Evolutionary conservation across 2,888 invertebrate genomes (phyloP).

Genomic region (Himalopsyche anomala): DNA sequence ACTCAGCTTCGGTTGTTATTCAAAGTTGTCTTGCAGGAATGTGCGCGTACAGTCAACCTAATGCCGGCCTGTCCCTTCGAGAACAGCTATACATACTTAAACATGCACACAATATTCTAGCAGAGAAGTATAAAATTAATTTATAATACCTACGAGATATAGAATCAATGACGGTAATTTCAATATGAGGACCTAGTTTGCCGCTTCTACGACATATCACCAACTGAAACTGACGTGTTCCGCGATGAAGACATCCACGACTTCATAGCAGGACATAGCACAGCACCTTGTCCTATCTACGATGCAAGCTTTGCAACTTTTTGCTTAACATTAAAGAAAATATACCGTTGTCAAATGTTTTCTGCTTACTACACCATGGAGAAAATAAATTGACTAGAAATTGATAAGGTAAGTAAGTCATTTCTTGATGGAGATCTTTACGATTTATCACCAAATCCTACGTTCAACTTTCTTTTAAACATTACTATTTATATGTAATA

Average conservation of each 20-base stretch:
- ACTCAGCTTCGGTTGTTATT: neutral
- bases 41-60: conserved; percentile 26
- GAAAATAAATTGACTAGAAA: too few species aligned
- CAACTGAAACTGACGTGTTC: neutral
- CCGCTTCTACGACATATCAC: neutral
- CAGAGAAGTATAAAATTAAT: conserved; percentile 9
- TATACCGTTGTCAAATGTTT: too few species aligned
- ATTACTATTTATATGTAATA: too few species aligned
- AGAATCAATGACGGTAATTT: conserved; percentile 10
- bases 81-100: conserved; percentile 14
- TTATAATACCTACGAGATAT: conserved; percentile 18
- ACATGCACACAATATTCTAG: conserved; percentile 8
- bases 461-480: too few species aligned
- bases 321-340: too few species aligned
- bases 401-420: too few species aligned
- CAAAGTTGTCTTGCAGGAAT: conserved; percentile 26
- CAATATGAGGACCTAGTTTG: conserved; percentile 3
- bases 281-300: too few species aligned
- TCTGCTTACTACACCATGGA: too few species aligned
- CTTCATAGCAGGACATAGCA: neutral
- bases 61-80: conserved; percentile 21
- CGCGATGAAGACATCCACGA: neutral
- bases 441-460: too few species aligned
- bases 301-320: too few species aligned
- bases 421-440: too few species aligned